phyloP scores from a whole-genome alignment of 2,113 vertebrate species.

The Tragelaphus strepsiceros region DNA sequence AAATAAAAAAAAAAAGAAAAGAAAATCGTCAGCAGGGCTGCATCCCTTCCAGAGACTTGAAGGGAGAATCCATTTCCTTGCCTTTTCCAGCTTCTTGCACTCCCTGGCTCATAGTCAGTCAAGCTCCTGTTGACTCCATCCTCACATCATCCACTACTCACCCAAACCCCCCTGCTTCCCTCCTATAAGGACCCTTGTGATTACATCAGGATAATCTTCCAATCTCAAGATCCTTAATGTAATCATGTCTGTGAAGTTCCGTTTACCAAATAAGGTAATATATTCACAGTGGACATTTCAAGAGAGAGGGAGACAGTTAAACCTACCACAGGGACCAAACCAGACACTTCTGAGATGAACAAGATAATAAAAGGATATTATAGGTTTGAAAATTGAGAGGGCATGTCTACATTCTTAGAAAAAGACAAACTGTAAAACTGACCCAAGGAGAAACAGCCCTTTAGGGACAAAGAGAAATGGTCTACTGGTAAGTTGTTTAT shows the following conservation, averaged over 20 bases:
- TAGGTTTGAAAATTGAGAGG: not conserved
- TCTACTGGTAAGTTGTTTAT: not conserved
- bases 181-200: not conserved
- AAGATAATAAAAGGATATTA: not conserved
- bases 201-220: not conserved
- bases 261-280: not conserved
- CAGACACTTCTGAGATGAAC: not conserved
- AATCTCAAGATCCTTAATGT: not conserved
- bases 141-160: not conserved
- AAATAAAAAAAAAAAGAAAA: not conserved
- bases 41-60: not conserved
- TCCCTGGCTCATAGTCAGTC: not conserved
- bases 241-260: not conserved
- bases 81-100: not conserved
- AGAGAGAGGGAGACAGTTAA: not conserved
- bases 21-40: not conserved
- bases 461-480: not conserved
- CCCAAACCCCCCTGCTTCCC: not conserved
- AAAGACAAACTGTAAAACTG: not conserved
- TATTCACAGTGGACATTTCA: not conserved
- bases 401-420: not conserved
- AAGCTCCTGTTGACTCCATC: not conserved
- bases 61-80: not conserved
- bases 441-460: not conserved
- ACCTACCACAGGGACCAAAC: not conserved